A percentile compares a stretch with the other conserved stretches of the same genome.
phyloP scores from a whole-genome alignment of 2,888 invertebrate species.

The Creontiades dilutus region DNA sequence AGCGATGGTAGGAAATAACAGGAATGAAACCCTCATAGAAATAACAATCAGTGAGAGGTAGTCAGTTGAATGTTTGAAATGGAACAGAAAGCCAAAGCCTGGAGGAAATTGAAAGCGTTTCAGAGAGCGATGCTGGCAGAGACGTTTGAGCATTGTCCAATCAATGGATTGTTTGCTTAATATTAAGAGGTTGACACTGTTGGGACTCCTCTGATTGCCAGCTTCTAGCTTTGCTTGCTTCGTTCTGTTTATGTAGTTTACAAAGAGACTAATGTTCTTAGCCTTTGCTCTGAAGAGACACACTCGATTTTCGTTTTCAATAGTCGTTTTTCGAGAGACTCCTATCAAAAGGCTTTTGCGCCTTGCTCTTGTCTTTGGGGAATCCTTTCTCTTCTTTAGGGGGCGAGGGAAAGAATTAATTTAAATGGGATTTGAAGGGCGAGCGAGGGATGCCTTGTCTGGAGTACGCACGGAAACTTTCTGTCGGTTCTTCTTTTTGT shows the following conservation, averaged over 20 bases:
- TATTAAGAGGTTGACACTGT: slow-evolving; percentile 69
- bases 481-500: neutral
- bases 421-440: slow-evolving; percentile 35
- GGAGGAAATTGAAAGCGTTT: slow-evolving; percentile 28
- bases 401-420: neutral
- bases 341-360: neutral
- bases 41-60: slow-evolving; percentile 9
- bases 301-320: slow-evolving; percentile 13
- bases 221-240: slow-evolving; percentile 14
- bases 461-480: neutral
- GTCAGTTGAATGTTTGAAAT: slow-evolving; percentile 14
- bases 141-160: slow-evolving; percentile 57
- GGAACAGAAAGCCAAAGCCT: slow-evolving; percentile 34
- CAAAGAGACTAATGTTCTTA: slow-evolving; percentile 43
- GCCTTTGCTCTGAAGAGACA: neutral
- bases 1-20: neutral
- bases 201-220: slow-evolving; percentile 55
- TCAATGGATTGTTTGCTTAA: slow-evolving; percentile 68
- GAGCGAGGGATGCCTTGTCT: neutral
- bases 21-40: neutral
- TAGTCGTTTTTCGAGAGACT: slow-evolving; percentile 14
- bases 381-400: neutral
- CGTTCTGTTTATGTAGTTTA: slow-evolving; percentile 42
- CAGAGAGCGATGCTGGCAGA: slow-evolving; percentile 22
- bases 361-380: neutral